phyloP scores from a whole-genome alignment of 2,113 vertebrate genomes.

The Ploceus nigricollis region DNA sequence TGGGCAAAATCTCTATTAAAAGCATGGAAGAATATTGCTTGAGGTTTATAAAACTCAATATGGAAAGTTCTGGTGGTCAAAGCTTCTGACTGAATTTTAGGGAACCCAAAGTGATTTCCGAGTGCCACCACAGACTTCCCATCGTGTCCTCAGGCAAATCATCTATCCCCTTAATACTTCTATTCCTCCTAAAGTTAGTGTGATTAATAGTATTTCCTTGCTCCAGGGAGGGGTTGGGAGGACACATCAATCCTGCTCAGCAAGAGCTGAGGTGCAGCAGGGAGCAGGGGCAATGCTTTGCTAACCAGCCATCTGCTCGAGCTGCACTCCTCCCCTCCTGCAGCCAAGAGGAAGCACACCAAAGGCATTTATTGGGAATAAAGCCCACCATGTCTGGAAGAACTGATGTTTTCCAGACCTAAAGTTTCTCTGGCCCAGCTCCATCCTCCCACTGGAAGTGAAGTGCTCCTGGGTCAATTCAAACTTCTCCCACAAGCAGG shows the following conservation, averaged over 20 bases:
- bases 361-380: neutral
- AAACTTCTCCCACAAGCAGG: neutral
- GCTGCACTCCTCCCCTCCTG: neutral
- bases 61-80: neutral
- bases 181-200: neutral
- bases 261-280: neutral
- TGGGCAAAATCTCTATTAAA: neutral
- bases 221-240: neutral
- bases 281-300: neutral
- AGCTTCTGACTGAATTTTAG: neutral
- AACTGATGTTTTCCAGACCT: slow-evolving; percentile 1
- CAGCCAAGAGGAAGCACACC: neutral
- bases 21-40: neutral
- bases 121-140: neutral
- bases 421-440: neutral
- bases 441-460: neutral
- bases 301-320: neutral
- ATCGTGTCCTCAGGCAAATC: neutral
- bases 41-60: neutral
- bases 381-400: neutral
- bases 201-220: neutral
- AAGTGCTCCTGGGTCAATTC: neutral
- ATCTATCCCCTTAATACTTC: neutral
- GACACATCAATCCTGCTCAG: neutral
- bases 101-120: neutral